Evolutionary conservation across 2,888 invertebrate species (phyloP).

Genomic region (Willowsia nigromaculata): DNA sequence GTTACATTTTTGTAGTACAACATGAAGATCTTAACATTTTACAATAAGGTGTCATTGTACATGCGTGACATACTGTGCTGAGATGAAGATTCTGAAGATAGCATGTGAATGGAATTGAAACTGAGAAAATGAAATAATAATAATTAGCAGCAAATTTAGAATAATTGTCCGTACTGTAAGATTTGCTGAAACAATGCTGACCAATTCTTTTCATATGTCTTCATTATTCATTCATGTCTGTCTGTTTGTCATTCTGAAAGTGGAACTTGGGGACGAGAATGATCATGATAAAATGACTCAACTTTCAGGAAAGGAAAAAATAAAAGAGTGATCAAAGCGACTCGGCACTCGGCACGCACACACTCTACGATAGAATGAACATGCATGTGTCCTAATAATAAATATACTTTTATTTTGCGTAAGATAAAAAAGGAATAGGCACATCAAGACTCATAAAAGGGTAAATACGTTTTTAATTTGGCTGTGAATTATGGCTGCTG

Average conservation of each 20-base stretch:
- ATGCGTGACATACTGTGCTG: neutral
- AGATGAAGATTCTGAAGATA: neutral
- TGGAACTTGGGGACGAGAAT: slow-evolving; percentile 21
- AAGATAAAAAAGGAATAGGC: neutral
- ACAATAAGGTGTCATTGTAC: neutral
- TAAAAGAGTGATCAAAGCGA: neutral
- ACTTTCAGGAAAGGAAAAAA: neutral
- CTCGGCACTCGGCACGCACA: neutral
- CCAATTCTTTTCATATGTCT: slow-evolving; percentile 46
- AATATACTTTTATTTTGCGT: neutral
- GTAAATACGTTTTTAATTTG: neutral
- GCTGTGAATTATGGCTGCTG: slow-evolving; percentile 28
- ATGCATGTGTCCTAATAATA: neutral
- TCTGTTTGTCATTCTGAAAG: slow-evolving; percentile 41
- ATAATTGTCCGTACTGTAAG: slow-evolving; percentile 36
- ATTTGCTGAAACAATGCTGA: slow-evolving; percentile 52
- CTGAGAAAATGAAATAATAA: neutral
- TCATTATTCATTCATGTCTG: slow-evolving; percentile 36
- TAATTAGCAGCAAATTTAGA: slow-evolving; percentile 51
- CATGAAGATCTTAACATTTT: neutral
- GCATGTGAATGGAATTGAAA: neutral
- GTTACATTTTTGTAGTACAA: neutral
- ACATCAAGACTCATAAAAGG: neutral
- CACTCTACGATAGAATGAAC: neutral
- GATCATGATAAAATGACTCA: neutral